A percentile compares a stretch with the other conserved stretches of the same genome.
These are phyloP conservation scores for Alces alces DNA, from an alignment of 2,113 vertebrate species.

Conservation along the genomic window DNA sequence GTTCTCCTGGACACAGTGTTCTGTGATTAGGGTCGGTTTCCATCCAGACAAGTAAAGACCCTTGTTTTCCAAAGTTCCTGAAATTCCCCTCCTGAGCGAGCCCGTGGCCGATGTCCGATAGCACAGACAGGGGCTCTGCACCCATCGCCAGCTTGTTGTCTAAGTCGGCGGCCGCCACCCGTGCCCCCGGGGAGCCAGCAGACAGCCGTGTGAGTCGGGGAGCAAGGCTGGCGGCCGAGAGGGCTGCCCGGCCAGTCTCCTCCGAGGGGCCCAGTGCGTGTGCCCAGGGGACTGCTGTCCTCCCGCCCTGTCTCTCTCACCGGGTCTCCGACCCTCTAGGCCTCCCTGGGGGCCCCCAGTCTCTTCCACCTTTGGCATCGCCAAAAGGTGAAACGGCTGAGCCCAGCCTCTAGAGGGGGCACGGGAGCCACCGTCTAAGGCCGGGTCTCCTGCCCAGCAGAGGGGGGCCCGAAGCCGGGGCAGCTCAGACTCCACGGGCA, in stretches of 20 bases:
- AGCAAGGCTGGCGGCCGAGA: neutral
- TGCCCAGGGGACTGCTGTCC: neutral
- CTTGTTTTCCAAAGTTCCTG: neutral
- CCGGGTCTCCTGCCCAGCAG: neutral
- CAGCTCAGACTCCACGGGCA: neutral
- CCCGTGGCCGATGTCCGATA: neutral
- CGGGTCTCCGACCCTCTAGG: too few relatives aligned
- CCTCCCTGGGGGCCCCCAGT: neutral
- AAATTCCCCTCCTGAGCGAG: neutral
- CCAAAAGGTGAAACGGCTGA: neutral
- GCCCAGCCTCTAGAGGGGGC: neutral
- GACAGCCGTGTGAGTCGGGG: neutral
- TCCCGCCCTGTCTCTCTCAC: neutral
- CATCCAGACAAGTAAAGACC: too few relatives aligned
- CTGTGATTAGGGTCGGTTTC: neutral
- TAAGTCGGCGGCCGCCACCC: neutral
- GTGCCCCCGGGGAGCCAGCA: neutral
- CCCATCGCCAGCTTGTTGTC: neutral
- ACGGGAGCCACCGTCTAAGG: neutral
- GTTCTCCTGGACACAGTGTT: neutral
- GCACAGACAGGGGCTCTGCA: neutral
- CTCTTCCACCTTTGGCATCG: neutral
- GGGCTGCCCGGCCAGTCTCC: neutral
- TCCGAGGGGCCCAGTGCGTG: accelerated
- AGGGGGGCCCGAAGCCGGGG: neutral